These are phyloP conservation scores for Typhlichthys eigenmanni DNA, from an alignment of 2,797 vertebrate species.

Conservation along the genomic window DNA sequence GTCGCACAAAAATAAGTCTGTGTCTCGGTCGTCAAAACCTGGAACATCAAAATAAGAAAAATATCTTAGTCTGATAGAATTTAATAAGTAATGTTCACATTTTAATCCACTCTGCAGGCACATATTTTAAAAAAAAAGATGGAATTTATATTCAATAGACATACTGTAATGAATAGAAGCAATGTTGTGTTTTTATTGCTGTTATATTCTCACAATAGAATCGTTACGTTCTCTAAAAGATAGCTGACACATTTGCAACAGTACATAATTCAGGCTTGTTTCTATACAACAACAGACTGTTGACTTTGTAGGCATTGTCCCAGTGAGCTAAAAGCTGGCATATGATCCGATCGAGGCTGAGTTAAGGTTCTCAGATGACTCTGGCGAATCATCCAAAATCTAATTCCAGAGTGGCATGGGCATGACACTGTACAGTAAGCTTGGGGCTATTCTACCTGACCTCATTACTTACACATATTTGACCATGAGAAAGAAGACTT, in stretches of 20 bases:
- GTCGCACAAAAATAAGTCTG: slow-evolving; percentile 97
- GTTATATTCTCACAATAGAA: no score
- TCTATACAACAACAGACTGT: slow-evolving; percentile 18
- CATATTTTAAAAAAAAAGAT: not conserved
- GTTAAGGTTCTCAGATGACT: slow-evolving; percentile 66
- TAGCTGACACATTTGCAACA: no score
- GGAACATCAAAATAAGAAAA: slow-evolving; percentile 59
- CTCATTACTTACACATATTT: slow-evolving; percentile 41
- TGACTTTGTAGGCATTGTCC: slow-evolving; percentile 40
- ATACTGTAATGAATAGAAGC: no score
- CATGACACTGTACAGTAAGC: slow-evolving; percentile 46
- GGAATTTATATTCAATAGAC: no score
- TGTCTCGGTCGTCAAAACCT: slow-evolving; percentile 98
- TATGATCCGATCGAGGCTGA: slow-evolving; percentile 59
- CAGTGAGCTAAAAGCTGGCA: slow-evolving; percentile 41
- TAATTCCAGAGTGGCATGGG: slow-evolving; percentile 65
- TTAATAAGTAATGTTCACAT: no score
- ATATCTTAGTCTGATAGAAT: slow-evolving; percentile 45
- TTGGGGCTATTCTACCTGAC: slow-evolving; percentile 61
- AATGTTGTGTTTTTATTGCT: no score
- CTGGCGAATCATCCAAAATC: slow-evolving; percentile 62
- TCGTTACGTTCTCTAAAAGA: no score
- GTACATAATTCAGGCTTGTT: slow-evolving; percentile 33
- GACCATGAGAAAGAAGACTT: slow-evolving; percentile 23
- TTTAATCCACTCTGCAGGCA: slow-evolving; percentile 12